Evolutionary conservation across 2,888 invertebrate genomes (phyloP).

Genomic region (Amitus sp.): DNA sequence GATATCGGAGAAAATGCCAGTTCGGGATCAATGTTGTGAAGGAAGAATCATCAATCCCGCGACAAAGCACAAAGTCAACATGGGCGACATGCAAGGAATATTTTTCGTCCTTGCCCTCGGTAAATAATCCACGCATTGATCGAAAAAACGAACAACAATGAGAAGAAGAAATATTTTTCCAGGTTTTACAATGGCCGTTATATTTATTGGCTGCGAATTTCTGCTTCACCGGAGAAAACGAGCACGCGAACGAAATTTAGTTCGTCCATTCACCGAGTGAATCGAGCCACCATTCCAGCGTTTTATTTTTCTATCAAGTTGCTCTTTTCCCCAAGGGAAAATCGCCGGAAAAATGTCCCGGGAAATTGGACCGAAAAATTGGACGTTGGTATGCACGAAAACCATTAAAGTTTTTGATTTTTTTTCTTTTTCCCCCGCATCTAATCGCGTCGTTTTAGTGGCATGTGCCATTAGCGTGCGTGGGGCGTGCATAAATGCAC

Average conservation of each 20-base stretch:
- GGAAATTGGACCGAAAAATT: too few species aligned
- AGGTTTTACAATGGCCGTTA: constrained; percentile 67
- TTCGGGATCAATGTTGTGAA: constrained; percentile 83
- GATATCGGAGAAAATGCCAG: constrained; percentile 80
- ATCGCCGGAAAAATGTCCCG: not conserved
- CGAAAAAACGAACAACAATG: constrained; percentile 10
- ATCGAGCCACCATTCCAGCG: not conserved
- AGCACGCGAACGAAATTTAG: constrained; percentile 64
- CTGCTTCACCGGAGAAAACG: constrained; percentile 63
- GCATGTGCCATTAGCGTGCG: too few species aligned
- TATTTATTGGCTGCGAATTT: constrained; percentile 67
- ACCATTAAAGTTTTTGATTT: too few species aligned
- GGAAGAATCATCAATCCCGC: constrained; percentile 70
- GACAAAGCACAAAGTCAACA: constrained; percentile 88
- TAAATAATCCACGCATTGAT: constrained; percentile 55
- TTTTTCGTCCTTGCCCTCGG: constrained; percentile 87
- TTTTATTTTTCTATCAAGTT: not conserved
- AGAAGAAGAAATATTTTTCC: constrained; percentile 43
- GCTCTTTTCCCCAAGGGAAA: not conserved
- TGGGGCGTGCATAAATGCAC: constrained; percentile 49
- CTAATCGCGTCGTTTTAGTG: too few species aligned
- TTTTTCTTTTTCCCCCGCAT: too few species aligned
- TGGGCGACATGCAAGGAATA: constrained; percentile 93
- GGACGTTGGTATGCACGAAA: too few species aligned
- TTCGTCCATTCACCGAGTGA: constrained; percentile 66